These are phyloP conservation scores for Gobionotothen gibberifrons DNA, from an alignment of 2,797 vertebrate genomes.

Conservation along the genomic window DNA sequence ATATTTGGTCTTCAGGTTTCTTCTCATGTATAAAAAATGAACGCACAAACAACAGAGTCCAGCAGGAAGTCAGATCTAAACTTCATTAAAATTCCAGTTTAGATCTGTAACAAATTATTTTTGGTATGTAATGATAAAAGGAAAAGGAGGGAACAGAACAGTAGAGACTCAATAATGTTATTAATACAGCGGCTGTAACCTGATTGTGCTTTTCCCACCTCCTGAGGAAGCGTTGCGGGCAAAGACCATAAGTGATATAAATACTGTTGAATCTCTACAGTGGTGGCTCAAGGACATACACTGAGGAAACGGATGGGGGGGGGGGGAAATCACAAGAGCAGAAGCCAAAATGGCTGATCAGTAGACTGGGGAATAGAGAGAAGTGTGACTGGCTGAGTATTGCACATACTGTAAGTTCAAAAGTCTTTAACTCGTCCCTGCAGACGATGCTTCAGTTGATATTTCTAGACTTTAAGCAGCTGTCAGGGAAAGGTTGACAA, in stretches of 20 bases:
- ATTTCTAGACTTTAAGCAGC: slow-evolving; percentile 14
- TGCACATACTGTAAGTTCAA: slow-evolving; percentile 32
- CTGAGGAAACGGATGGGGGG: background rate
- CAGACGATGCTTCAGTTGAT: background rate
- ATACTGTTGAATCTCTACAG: slow-evolving; percentile 29
- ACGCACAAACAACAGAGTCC: slow-evolving; percentile 26
- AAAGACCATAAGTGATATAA: slow-evolving; percentile 22
- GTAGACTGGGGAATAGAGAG: slow-evolving; percentile 6
- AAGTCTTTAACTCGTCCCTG: background rate
- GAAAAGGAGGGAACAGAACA: background rate
- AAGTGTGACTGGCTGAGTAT: slow-evolving; percentile 16
- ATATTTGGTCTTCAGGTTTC: slow-evolving; percentile 65
- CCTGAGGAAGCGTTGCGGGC: slow-evolving; percentile 11
- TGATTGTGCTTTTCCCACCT: slow-evolving; percentile 58
- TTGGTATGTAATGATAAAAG: slow-evolving; percentile 63
- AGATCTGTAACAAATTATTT: slow-evolving; percentile 42
- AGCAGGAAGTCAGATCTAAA: slow-evolving; percentile 23
- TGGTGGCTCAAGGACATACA: slow-evolving; percentile 27
- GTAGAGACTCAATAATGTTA: background rate
- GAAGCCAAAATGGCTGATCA: slow-evolving; percentile 18
- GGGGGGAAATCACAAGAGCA: background rate
- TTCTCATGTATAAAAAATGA: slow-evolving; percentile 40
- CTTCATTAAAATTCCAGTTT: slow-evolving; percentile 45
- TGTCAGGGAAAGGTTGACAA: background rate
- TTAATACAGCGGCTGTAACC: slow-evolving; percentile 40